Evolutionary conservation across 2,797 vertebrate genomes (phyloP).

Genomic region (Acomys russatus): DNA sequence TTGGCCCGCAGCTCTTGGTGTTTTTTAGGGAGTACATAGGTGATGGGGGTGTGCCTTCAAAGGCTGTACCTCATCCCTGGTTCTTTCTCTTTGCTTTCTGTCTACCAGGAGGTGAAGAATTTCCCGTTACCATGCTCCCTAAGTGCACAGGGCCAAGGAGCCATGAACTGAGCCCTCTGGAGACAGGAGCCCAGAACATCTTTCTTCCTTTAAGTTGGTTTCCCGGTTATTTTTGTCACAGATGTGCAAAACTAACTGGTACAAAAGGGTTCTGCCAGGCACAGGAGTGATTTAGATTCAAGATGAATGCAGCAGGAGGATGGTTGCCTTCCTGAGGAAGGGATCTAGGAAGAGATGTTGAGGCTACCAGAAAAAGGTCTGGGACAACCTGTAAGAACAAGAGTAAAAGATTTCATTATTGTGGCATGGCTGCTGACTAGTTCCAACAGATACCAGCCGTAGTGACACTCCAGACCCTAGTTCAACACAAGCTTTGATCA

Average conservation of each 20-base stretch:
- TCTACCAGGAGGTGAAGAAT: neutral
- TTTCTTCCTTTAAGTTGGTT: neutral
- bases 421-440: neutral
- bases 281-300: neutral
- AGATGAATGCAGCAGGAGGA: neutral
- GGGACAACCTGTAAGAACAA: neutral
- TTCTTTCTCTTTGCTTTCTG: neutral
- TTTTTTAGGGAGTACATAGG: neutral
- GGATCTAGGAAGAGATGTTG: neutral
- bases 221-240: neutral
- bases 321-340: neutral
- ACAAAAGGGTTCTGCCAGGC: neutral
- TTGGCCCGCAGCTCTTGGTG: neutral
- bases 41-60: neutral
- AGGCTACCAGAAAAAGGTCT: neutral
- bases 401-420: neutral
- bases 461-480: neutral
- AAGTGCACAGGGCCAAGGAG: neutral
- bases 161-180: neutral
- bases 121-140: neutral
- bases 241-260: neutral
- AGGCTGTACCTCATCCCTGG: neutral
- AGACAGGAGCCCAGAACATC: neutral
- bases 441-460: neutral
- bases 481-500: neutral